Percentiles rank a stretch among this genome's conserved stretches.
phyloP scores from a whole-genome alignment of 2,888 invertebrate genomes.

The Bellardia bayeri region DNA sequence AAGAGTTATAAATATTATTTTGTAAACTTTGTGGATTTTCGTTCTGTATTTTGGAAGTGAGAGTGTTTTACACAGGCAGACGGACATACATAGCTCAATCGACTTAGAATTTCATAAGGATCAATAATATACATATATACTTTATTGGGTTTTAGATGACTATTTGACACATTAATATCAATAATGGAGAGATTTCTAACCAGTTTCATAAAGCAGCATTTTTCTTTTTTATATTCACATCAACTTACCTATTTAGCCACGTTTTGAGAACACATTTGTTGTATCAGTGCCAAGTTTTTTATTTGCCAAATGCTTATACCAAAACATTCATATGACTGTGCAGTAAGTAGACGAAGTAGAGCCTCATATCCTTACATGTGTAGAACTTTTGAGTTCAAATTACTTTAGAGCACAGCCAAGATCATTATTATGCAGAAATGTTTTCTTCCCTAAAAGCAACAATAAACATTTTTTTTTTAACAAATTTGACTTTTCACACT shows the following conservation, averaged over 20 bases:
- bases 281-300: slow-evolving; percentile 46
- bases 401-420: slow-evolving; percentile 42
- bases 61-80: too few relatives aligned
- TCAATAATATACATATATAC: too few relatives aligned
- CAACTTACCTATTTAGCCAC: not conserved
- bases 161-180: too few relatives aligned
- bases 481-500: slow-evolving; percentile 76
- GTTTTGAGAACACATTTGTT: not conserved
- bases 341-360: not conserved
- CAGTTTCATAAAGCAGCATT: not conserved
- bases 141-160: too few relatives aligned
- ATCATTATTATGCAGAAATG: slow-evolving; percentile 75
- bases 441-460: slow-evolving; percentile 66
- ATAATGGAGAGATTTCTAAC: too few relatives aligned
- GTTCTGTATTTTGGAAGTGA: too few relatives aligned
- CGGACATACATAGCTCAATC: too few relatives aligned
- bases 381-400: slow-evolving; percentile 24
- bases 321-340: not conserved
- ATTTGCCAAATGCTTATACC: slow-evolving; percentile 20
- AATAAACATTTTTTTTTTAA: slow-evolving; percentile 74
- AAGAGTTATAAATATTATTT: too few relatives aligned
- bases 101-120: too few relatives aligned
- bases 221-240: not conserved
- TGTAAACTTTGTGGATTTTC: too few relatives aligned
- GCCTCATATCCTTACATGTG: slow-evolving; percentile 3